Conservation (phyloP, 1,140 invertebrate species). For the Lucilia sericata region DNA sequence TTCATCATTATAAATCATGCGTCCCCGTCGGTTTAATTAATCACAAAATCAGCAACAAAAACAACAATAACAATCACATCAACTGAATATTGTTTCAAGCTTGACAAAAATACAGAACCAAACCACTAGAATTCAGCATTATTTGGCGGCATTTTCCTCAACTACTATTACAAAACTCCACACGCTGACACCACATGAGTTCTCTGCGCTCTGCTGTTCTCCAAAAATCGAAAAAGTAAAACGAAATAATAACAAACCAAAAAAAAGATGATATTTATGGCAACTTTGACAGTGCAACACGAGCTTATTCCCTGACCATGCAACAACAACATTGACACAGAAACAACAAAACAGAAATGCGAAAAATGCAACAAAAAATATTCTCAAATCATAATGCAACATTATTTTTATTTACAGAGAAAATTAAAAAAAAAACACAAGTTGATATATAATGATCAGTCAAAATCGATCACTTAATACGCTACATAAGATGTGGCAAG, state of each 20-base stretch:
- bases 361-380: not conserved
- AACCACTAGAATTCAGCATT: not conserved
- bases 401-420: not conserved
- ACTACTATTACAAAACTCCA: constrained; percentile 37
- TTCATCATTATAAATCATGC: constrained; percentile 66
- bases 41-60: constrained; percentile 49
- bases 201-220: not conserved
- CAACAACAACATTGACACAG: constrained; percentile 61
- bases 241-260: constrained; percentile 20
- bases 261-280: constrained; percentile 67
- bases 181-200: constrained; percentile 40
- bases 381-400: constrained; percentile 40
- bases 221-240: constrained; percentile 26
- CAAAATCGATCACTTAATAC: too few relatives aligned
- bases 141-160: constrained; percentile 27
- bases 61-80: not conserved
- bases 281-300: constrained; percentile 60
- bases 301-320: constrained; percentile 39
- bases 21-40: constrained; percentile 58
- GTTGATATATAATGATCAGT: too few relatives aligned
- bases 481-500: too few relatives aligned
- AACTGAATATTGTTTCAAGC: not conserved
- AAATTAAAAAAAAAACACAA: too few relatives aligned
- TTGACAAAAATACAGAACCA: not conserved
- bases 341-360: constrained; percentile 43